These are phyloP conservation scores for Artibeus jamaicensis DNA, from an alignment of 2,797 vertebrate genomes.

Conservation along the genomic window DNA sequence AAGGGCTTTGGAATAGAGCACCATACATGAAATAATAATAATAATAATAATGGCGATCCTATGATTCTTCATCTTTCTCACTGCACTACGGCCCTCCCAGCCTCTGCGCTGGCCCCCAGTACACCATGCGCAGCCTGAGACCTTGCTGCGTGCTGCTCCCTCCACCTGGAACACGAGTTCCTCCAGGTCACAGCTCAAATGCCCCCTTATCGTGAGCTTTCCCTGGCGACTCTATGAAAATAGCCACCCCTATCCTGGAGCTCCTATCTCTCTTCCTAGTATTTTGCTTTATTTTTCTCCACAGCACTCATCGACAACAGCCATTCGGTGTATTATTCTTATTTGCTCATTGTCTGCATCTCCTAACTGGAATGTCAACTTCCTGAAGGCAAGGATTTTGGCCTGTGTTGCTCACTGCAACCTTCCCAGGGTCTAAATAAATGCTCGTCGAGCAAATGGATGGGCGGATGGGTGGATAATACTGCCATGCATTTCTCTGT, in stretches of 20 bases:
- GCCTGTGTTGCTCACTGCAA: background rate
- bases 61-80: background rate
- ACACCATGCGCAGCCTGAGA: background rate
- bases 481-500: background rate
- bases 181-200: background rate
- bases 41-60: background rate
- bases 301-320: constrained; percentile 46
- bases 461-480: background rate
- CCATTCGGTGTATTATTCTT: constrained; percentile 46
- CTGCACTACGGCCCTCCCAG: background rate
- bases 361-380: constrained; percentile 27
- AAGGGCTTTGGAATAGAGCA: background rate
- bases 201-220: constrained; percentile 38
- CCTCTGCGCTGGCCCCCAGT: background rate
- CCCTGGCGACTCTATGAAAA: constrained; percentile 53
- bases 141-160: background rate
- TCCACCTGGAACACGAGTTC: background rate
- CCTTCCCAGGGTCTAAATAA: background rate
- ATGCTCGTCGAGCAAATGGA: background rate
- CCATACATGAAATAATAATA: background rate
- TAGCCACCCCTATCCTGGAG: constrained; percentile 59
- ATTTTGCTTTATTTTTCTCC: constrained; percentile 53
- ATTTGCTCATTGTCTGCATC: constrained; percentile 27
- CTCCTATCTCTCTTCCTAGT: constrained; percentile 59
- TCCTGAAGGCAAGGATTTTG: background rate